Conservation (phyloP, 1,140 invertebrate genomes). For the Aplysia californica region DNA sequence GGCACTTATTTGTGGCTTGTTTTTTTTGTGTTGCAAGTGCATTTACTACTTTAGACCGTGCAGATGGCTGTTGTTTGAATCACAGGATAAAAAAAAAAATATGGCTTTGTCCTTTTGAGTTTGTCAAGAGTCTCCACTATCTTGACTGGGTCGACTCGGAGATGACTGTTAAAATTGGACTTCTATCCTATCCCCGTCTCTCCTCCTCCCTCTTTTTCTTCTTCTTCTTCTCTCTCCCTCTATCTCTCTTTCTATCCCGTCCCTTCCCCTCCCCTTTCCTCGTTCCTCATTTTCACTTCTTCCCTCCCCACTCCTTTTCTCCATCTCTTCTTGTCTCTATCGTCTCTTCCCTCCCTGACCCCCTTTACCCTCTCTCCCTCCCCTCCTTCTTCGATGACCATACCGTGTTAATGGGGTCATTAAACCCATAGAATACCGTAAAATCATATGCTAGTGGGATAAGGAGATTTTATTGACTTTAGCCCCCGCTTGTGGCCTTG, state of each 20-base stretch:
- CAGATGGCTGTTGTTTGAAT: too few relatives aligned
- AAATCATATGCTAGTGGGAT: not conserved
- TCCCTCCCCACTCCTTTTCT: not conserved
- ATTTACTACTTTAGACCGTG: too few relatives aligned
- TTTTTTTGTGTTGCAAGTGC: too few relatives aligned
- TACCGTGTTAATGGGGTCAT: not conserved
- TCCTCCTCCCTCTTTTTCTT: not conserved
- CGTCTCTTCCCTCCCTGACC: not conserved
- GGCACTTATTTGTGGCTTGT: too few relatives aligned
- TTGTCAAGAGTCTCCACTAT: too few relatives aligned
- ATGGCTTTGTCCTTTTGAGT: too few relatives aligned
- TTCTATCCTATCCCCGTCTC: too few relatives aligned
- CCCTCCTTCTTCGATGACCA: not conserved
- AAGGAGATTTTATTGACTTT: not conserved
- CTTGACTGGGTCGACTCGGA: too few relatives aligned
- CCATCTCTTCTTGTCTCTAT: not conserved
- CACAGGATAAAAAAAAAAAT: too few relatives aligned
- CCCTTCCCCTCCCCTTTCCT: not conserved
- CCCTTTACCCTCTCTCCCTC: not conserved
- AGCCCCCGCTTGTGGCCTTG: not conserved
- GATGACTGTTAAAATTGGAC: too few relatives aligned
- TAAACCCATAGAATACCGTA: not conserved
- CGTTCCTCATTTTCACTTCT: not conserved
- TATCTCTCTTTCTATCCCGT: not conserved
- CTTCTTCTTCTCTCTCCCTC: not conserved